Evolutionary conservation across 23 tunicate species (phyloP), one percentile per base, ranked within the genome.

Genomic region (Oikopleura albicans): DNA sequence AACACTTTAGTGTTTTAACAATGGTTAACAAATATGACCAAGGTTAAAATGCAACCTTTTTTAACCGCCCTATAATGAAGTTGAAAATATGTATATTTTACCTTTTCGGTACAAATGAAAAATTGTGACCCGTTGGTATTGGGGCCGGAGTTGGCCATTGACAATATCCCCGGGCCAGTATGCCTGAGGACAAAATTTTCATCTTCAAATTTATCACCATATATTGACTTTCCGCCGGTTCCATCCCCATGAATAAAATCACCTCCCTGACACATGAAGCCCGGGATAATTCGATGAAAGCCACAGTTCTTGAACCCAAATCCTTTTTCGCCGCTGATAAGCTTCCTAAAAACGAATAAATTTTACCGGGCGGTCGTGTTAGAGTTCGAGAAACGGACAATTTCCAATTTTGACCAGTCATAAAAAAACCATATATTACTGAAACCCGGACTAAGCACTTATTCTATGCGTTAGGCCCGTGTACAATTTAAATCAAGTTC

Each of bases 201-300:
- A 41, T 94, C 98, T 2, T 90, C 98, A 87, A 94, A 94, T 71
- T 94, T 94, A 40, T 87, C 75, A 0, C 98, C 98, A 41, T 94
- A 94, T 1, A 94, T 94, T 56, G 98, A 94, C 66, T 94, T 94
- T 39, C 98, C 98, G 0, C 98, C 98, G 0, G 98, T 94, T 0
- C 98, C 98, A 85, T 94, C 88, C 83, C 91, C 88, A 66, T 94
- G 88, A 2, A 89, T 88, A 83, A 94, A 94, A 39, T 94, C 98
- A 0, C 98, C 98, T 40, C 98, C 98, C 88, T 94, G 98, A 66
- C 98, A 94, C 98, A 94, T 94, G 86, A 94, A 94, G 66, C 91
- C 95, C 0, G 98, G 98, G 40, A 94, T 94, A 41, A 94, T 90
- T 40, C 98, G 83, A 79, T 94, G 98, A 76, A 94, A 94, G 0